phyloP scores from a whole-genome alignment of 2,113 vertebrate genomes.

The Eleginops maclovinus region DNA sequence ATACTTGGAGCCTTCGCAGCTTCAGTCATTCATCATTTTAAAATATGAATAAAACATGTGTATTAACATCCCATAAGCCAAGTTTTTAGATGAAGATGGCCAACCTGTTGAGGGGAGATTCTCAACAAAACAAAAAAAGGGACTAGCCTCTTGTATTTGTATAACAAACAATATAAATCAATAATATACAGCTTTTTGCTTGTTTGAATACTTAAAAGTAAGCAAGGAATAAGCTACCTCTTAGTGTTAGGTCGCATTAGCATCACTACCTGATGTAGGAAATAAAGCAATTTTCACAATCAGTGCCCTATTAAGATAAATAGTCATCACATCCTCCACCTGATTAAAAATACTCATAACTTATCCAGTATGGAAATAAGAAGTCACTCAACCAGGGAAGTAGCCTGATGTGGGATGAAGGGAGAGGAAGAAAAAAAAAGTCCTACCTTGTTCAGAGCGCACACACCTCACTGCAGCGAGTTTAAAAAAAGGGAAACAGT shows the following conservation, averaged over 20 bases:
- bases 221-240: background rate
- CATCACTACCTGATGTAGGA: background rate
- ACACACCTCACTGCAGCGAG: background rate
- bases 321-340: background rate
- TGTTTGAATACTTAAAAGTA: background rate
- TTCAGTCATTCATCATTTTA: background rate
- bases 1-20: background rate
- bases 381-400: constrained; percentile 31
- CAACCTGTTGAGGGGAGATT: constrained; percentile 37
- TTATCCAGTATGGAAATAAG: constrained; percentile 19
- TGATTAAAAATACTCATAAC: constrained; percentile 17
- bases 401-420: constrained; percentile 8
- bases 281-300: constrained; percentile 20
- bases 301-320: constrained; percentile 10
- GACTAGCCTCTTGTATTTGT: background rate
- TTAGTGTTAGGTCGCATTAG: background rate
- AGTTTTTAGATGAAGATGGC: background rate
- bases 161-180: no score
- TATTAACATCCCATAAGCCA: background rate
- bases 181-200: background rate
- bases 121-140: background rate
- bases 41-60: background rate
- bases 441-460: constrained; percentile 60
- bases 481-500: background rate
- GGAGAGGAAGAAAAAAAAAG: background rate